Conservation (phyloP, 2,888 invertebrate species). For the Cremastinae sp. region DNA sequence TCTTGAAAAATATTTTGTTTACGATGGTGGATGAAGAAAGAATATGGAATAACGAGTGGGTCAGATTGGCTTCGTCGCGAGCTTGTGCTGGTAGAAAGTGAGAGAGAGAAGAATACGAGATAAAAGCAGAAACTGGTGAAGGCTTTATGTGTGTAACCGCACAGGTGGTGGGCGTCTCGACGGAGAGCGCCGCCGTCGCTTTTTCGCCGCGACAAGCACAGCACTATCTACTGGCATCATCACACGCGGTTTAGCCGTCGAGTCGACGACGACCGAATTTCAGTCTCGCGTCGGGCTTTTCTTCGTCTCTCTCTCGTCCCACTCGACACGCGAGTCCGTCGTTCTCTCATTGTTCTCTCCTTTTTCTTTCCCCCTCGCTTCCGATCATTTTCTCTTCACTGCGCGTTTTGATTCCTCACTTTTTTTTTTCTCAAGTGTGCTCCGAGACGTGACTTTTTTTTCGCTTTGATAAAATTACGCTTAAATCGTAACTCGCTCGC, state of each 20-base stretch:
- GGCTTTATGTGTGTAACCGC: constrained; percentile 58
- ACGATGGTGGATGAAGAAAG: too few species aligned
- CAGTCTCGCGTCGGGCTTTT: constrained; percentile 51
- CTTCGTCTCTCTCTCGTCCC: constrained; percentile 8
- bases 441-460: constrained; percentile 8
- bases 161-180: constrained; percentile 76
- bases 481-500: background rate
- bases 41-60: too few species aligned
- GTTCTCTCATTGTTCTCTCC: background rate
- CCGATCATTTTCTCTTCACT: background rate
- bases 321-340: background rate
- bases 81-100: background rate
- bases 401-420: background rate
- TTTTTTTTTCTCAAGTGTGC: background rate
- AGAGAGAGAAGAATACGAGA: constrained; percentile 16
- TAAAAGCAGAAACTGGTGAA: constrained; percentile 53
- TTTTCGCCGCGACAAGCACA: constrained; percentile 66
- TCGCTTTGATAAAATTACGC: background rate
- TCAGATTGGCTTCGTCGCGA: too few species aligned
- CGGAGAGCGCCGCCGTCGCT: constrained; percentile 68
- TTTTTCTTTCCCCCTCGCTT: background rate
- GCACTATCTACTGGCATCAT: constrained; percentile 59
- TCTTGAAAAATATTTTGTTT: too few species aligned
- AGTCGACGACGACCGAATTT: constrained; percentile 50
- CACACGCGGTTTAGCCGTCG: constrained; percentile 61